phyloP scores from a whole-genome alignment of 2,797 vertebrate species.

The Heliangelus exortis region DNA sequence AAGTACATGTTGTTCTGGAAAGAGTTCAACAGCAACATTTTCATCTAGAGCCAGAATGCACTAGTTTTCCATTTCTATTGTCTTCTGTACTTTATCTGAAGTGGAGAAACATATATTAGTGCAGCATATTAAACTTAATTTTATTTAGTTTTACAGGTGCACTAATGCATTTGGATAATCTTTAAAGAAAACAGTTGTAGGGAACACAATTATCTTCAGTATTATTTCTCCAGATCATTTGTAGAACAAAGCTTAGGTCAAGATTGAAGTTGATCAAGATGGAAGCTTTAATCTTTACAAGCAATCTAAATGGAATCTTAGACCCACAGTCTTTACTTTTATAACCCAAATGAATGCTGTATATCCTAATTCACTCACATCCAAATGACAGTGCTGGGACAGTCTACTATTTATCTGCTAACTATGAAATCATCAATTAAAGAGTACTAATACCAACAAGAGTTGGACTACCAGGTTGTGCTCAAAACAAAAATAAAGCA shows the following conservation, averaged over 20 bases:
- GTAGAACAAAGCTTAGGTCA: constrained; percentile 44
- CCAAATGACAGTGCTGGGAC: background rate
- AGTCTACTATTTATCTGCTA: background rate
- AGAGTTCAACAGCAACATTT: constrained; percentile 77
- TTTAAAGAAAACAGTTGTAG: constrained; percentile 35
- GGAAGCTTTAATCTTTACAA: constrained; percentile 59
- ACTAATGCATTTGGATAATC: constrained; percentile 49
- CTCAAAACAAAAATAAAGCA: background rate
- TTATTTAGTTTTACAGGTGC: constrained; percentile 66
- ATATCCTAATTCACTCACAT: background rate
- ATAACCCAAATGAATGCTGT: background rate
- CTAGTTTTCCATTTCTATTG: constrained; percentile 63
- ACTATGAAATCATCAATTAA: constrained; percentile 4
- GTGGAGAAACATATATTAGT: constrained; percentile 36
- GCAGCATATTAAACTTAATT: constrained; percentile 52
- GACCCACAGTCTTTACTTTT: constrained; percentile 8
- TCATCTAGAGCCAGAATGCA: constrained; percentile 74
- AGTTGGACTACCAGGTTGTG: background rate
- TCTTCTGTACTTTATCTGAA: constrained; percentile 69
- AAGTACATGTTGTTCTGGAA: constrained; percentile 84
- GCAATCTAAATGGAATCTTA: constrained; percentile 58
- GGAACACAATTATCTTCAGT: constrained; percentile 36
- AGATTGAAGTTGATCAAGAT: constrained; percentile 31
- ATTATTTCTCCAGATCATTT: constrained; percentile 38
- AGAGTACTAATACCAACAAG: background rate